A percentile compares a stretch with the other conserved stretches of the same genome.
Conservation (phyloP, 2,113 vertebrate species). For the Natator depressus region DNA sequence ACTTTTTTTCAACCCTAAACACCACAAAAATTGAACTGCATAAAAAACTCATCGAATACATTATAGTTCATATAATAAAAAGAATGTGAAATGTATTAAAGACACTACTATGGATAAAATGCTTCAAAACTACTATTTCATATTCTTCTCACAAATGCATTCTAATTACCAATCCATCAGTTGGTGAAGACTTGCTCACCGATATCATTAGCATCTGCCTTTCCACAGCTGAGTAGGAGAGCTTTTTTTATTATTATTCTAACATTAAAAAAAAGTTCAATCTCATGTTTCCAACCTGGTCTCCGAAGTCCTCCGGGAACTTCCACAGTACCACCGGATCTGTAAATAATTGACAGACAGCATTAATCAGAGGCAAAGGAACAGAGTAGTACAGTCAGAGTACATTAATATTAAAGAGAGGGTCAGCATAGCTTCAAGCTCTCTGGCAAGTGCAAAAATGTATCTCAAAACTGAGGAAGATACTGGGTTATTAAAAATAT, state of each 20-base stretch:
- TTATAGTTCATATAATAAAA: not conserved
- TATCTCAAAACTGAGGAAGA: constrained; percentile 57
- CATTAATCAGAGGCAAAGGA: constrained; percentile 92
- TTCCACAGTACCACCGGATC: constrained; percentile 99
- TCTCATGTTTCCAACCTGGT: constrained; percentile 96
- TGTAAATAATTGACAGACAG: constrained; percentile 98
- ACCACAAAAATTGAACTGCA: not conserved
- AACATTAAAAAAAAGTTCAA: constrained; percentile 80
- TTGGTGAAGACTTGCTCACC: constrained; percentile 83
- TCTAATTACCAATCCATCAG: constrained; percentile 85
- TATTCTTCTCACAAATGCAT: constrained; percentile 85
- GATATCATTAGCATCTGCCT: constrained; percentile 86
- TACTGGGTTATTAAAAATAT: constrained; percentile 62
- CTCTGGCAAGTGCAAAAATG: constrained; percentile 78
- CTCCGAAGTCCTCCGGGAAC: constrained; percentile 98
- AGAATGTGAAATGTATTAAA: not conserved
- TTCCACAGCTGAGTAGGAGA: constrained; percentile 73
- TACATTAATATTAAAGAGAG: constrained; percentile 73
- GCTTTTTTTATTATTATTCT: constrained; percentile 65
- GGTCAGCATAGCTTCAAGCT: constrained; percentile 78
- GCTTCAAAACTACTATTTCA: constrained; percentile 39
- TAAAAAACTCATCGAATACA: not conserved
- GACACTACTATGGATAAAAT: not conserved
- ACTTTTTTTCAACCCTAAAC: not conserved
- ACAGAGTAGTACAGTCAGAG: constrained; percentile 80